Evolutionary conservation across 2,797 vertebrate genomes (phyloP), one percentile per base, ranked within the genome.

Genomic region (Pyrocephalus nanus): DNA sequence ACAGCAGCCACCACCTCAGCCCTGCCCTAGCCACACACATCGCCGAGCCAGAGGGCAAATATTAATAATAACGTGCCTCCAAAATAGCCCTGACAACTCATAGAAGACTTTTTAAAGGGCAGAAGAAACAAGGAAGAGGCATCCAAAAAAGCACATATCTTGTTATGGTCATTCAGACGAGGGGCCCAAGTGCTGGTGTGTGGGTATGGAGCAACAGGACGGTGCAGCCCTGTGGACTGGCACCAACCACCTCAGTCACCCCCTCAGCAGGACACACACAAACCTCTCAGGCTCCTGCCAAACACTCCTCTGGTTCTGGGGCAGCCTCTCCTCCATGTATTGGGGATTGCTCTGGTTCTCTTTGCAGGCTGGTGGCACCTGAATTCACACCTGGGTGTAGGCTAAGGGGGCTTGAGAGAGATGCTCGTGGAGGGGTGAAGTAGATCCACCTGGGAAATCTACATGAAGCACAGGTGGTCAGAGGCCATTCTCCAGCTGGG

Each of bases 31-130:
- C 92, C 90, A 88, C 96, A 92, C 87, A 9, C 67, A 6, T 0
- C 0, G 22, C 30, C 1, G 3, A 48, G 89, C 60, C 81, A 82
- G 11, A 64, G 60, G 12, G 36, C 0, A 2, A 19, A 5, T 12
- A 85, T 73, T 60, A 85, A 61, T 62, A 58, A 84, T 1, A 93
- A 60, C 40, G 3, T 16, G 20, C 26, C 65, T 82, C 51, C n/a
- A 80, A 71, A 93, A 43, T 0, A 85, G 38, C 61, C 58, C 71
- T 69, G 38, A 53, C 2, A 25, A 42, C 1, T 42, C 21, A 60
- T 1, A 45, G 7, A 16, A 64, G n/a, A 18, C 23, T 62, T 71
- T 54, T 20, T 5, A 34, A 88, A 66, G 51, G 42, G 21, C 26
- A 55, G n/a, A 65, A 70, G 26, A 60, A 36, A 47, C 3, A 26